These are phyloP conservation scores for Clepsis dumicolana DNA, from an alignment of 2,888 invertebrate genomes.

Conservation along the genomic window DNA sequence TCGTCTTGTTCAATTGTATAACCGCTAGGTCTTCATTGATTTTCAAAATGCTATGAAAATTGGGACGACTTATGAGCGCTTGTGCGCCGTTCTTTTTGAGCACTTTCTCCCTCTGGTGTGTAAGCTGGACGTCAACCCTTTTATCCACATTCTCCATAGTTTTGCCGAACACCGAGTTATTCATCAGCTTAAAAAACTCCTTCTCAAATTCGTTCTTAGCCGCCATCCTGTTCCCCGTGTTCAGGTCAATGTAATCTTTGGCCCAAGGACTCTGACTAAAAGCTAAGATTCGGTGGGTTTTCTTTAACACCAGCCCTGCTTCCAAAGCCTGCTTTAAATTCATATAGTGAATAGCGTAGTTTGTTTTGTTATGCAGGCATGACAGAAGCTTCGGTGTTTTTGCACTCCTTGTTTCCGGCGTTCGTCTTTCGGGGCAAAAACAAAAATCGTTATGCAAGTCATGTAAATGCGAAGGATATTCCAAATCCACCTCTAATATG, in stretches of 20 bases:
- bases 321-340: conserved; percentile 37
- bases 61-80: conserved; percentile 19
- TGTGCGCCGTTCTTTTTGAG: neutral
- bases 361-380: conserved; percentile 34
- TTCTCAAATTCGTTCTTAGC: conserved; percentile 30
- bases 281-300: conserved; percentile 37
- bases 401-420: neutral
- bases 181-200: conserved; percentile 40
- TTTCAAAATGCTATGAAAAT: conserved; percentile 34
- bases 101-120: neutral
- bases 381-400: conserved; percentile 36
- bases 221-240: conserved; percentile 23
- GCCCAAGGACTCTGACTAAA: conserved; percentile 12
- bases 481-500: conserved; percentile 43
- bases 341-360: conserved; percentile 42
- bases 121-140: conserved; percentile 9
- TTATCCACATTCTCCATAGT: conserved; percentile 40
- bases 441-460: conserved; percentile 36
- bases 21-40: conserved; percentile 27
- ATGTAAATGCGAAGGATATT: conserved; percentile 41
- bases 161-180: conserved; percentile 39
- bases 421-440: conserved; percentile 37
- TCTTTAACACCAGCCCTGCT: conserved; percentile 33
- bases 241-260: conserved; percentile 42
- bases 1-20: conserved; percentile 32